A percentile compares a stretch with the other conserved stretches of the same genome.
Evolutionary conservation across 2,113 vertebrate genomes (phyloP).

Genomic region (Stegostoma tigrinum): DNA sequence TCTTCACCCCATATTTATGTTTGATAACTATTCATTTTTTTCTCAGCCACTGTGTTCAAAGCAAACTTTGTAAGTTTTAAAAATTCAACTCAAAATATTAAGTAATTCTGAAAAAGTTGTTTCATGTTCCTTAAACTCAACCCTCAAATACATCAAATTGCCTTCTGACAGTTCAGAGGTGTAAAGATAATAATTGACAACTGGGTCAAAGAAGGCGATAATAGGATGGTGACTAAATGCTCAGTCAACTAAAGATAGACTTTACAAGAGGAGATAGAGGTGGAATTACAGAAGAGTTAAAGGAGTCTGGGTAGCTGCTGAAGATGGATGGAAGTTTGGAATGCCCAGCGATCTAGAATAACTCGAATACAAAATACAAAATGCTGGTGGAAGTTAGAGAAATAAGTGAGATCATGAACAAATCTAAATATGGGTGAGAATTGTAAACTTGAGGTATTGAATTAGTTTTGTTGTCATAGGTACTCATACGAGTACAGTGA

Average conservation of each 20-base stretch:
- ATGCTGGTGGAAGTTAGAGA: background rate
- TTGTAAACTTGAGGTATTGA: background rate
- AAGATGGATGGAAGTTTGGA: background rate
- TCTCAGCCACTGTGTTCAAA: background rate
- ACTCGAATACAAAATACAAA: background rate
- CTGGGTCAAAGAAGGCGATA: background rate
- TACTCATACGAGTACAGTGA: too few species aligned
- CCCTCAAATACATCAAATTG: background rate
- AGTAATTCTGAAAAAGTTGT: background rate
- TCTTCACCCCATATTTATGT: background rate
- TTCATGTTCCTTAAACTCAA: background rate
- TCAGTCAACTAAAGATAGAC: background rate
- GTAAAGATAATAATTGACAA: background rate
- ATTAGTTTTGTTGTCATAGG: too few species aligned
- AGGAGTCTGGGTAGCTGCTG: background rate
- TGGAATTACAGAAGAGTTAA: background rate
- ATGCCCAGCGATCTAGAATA: background rate
- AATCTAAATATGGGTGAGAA: background rate
- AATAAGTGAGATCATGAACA: background rate
- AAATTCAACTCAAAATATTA: background rate
- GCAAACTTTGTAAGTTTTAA: background rate
- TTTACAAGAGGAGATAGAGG: background rate
- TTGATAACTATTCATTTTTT: background rate
- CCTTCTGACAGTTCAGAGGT: background rate
- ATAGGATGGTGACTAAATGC: background rate